Base-by-base conservation (phyloP, 2,888 invertebrate genomes). In the Heliconius ismenius region DNA sequence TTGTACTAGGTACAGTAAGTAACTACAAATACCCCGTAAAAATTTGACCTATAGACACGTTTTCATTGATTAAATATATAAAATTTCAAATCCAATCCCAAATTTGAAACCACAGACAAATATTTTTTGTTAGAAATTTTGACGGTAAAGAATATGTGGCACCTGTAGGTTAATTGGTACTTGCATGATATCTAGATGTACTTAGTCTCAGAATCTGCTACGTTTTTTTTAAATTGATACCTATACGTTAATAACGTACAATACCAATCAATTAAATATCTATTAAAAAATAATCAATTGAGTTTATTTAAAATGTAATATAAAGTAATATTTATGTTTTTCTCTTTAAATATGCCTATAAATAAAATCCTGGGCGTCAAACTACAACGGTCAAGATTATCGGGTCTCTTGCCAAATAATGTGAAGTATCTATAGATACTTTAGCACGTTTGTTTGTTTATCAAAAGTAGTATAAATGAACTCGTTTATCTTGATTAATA, bases 391-490 rank as follows among this genome's bases (percentile, higher is more conserved):
- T 79, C 74, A 75, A 76, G 36, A 60, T 62, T 39, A 39, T 73
- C 62, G 39, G 32, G 21, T 72, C 62, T 69, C 76, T 72, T 79
- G 76, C 78, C 78, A 79, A 77, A 64, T 77, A 75, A 75, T 72
- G 58, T 54, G 36, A 18, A 49, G 49, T 64, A 21, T 21, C 54
- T 69, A 49, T 69, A 75, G 62, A 69, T 72, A 65, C 26, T 39
- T 68, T 21, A 64, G 24, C 39, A 77, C 63, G 68, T 77, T 78
- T 76, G 63, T 77, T 68, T 77, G 58, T 79, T 72, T 60, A 72
- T 70, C 49, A 32, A 21, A 64, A 28, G 39, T 43, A 67, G n/a
- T 4, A n/a, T 39, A 39, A 26, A 18, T 39, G 15, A 15, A 67
- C n/a, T 70, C 6, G 28, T 28, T 32, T 32, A 32, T n/a, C n/a